Conservation (phyloP, 2,113 vertebrate species). For the Ammodytes marinus region DNA sequence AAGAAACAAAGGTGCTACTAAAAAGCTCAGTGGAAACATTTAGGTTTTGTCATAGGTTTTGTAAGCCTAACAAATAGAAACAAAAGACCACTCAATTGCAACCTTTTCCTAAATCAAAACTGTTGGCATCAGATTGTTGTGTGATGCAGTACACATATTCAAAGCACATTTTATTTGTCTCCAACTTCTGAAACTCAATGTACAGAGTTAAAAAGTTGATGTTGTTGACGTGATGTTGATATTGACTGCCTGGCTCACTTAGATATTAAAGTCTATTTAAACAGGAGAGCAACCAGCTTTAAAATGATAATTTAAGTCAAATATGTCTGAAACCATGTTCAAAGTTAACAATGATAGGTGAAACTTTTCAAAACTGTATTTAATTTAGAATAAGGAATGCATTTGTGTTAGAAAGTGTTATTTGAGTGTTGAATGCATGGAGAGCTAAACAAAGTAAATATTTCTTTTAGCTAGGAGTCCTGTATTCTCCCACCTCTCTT, state of each 20-base stretch:
- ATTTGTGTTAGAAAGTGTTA: neutral
- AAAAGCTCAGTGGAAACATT: slow-evolving; percentile 71
- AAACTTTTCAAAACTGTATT: neutral
- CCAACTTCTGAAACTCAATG: neutral
- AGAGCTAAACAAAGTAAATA: neutral
- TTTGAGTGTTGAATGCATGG: neutral
- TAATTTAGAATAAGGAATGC: neutral
- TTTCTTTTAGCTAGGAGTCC: slow-evolving; percentile 91
- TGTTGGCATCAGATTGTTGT: slow-evolving; percentile 5
- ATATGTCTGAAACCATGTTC: neutral
- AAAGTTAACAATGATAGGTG: neutral
- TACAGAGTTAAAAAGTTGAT: neutral
- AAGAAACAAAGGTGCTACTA: slow-evolving; percentile 67
- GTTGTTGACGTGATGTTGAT: neutral
- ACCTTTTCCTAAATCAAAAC: slow-evolving; percentile 38
- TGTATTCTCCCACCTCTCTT: slow-evolving; percentile 95
- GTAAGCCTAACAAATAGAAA: slow-evolving; percentile 56
- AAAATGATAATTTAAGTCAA: neutral
- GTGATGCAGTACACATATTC: slow-evolving; percentile 4
- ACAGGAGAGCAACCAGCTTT: neutral
- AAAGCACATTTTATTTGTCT: neutral
- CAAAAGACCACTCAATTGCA: slow-evolving; percentile 60
- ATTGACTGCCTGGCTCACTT: neutral
- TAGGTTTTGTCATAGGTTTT: slow-evolving; percentile 69
- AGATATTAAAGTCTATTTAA: neutral